These are phyloP conservation scores for Ameiurus melas DNA, from an alignment of 2,113 vertebrate genomes.

Conservation along the genomic window DNA sequence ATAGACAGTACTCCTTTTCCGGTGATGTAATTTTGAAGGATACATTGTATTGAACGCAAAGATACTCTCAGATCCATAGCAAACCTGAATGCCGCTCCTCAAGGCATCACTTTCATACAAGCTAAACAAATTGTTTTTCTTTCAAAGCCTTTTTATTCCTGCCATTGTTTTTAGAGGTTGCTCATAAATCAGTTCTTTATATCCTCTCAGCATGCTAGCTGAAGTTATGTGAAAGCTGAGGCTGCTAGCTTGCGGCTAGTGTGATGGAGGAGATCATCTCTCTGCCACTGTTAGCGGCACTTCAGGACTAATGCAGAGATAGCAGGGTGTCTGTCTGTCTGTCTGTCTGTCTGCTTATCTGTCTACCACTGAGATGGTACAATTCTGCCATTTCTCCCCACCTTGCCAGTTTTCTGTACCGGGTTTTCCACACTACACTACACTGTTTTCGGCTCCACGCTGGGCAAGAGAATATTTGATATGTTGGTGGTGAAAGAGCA, in stretches of 20 bases:
- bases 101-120: constrained; percentile 21
- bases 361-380: constrained; percentile 37
- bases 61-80: background rate
- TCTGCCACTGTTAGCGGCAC: constrained; percentile 20
- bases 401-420: background rate
- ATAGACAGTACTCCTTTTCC: background rate
- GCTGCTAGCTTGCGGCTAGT: constrained; percentile 31
- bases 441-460: constrained; percentile 26
- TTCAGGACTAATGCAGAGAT: constrained; percentile 29
- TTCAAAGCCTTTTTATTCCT: constrained; percentile 34
- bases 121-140: constrained; percentile 37
- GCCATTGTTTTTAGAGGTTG: constrained; percentile 31
- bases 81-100: background rate
- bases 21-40: background rate
- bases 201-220: constrained; percentile 32
- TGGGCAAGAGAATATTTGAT: constrained; percentile 19
- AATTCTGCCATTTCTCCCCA: background rate
- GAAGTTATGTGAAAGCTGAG: constrained; percentile 32
- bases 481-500: constrained; percentile 30
- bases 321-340: constrained; percentile 11
- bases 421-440: constrained; percentile 1
- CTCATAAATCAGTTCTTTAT: constrained; percentile 44
- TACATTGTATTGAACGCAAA: background rate
- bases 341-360: background rate
- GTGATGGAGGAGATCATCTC: constrained; percentile 16